These are phyloP conservation scores for Elysia crispata DNA, from an alignment of 2,888 invertebrate species.

Conservation along the genomic window DNA sequence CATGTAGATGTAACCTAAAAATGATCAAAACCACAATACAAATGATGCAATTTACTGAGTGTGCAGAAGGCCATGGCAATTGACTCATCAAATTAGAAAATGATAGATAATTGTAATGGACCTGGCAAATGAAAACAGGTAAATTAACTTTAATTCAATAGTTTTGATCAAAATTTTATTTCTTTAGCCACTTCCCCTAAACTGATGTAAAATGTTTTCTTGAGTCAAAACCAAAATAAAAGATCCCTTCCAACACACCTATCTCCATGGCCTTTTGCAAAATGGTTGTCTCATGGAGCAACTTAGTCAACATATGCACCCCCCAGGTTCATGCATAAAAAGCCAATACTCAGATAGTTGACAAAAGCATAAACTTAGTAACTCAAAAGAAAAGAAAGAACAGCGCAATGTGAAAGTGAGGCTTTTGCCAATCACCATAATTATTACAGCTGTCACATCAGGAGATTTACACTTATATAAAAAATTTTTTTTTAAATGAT, in stretches of 20 bases:
- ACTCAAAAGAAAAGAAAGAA: slow-evolving; percentile 9
- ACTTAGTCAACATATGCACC: slow-evolving; percentile 37
- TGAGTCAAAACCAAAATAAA: too few species aligned
- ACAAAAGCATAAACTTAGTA: slow-evolving; percentile 35
- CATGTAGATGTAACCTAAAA: slow-evolving; percentile 24
- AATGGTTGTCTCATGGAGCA: slow-evolving; percentile 14
- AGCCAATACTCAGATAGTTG: slow-evolving; percentile 37
- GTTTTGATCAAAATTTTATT: too few species aligned
- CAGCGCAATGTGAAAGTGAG: too few species aligned
- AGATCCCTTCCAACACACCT: neutral
- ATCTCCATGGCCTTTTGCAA: slow-evolving; percentile 42
- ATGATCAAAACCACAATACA: slow-evolving; percentile 39
- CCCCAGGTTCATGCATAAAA: slow-evolving; percentile 40
- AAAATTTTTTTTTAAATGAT: neutral
- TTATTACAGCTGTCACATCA: neutral
- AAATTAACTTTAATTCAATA: too few species aligned
- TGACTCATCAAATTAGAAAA: too few species aligned
- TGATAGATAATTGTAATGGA: too few species aligned
- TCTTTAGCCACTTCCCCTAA: too few species aligned
- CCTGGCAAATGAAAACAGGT: too few species aligned
- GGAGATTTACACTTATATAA: neutral
- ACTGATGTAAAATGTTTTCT: too few species aligned
- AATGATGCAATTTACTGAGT: slow-evolving; percentile 37
- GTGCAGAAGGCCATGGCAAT: slow-evolving; percentile 45
- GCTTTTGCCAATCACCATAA: too few species aligned